phyloP scores from a whole-genome alignment of 1,140 invertebrate genomes.

The Drosophila bocqueti region DNA sequence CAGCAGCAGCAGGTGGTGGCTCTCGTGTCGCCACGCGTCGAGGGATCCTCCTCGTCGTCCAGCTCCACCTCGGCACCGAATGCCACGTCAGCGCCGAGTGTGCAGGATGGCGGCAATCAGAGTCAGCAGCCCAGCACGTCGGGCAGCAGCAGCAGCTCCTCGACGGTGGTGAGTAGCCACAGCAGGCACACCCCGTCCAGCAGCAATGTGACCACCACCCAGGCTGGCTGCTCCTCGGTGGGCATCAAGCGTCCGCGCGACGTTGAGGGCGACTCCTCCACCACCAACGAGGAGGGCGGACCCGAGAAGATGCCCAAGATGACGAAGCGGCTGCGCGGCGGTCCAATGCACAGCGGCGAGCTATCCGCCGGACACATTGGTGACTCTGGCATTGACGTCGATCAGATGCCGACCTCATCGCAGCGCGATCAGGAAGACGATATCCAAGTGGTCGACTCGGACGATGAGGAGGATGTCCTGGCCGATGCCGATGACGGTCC shows the following conservation, averaged over 20 bases:
- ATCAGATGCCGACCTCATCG: conserved; percentile 92
- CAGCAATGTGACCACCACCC: conserved; percentile 88
- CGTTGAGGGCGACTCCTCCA: conserved; percentile 86
- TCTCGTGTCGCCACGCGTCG: conserved; percentile 90
- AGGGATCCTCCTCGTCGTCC: conserved; percentile 82
- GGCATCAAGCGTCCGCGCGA: conserved; percentile 86
- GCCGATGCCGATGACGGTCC: conserved; percentile 75
- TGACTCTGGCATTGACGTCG: conserved; percentile 88
- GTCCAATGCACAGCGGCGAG: conserved; percentile 70
- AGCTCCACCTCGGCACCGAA: conserved; percentile 69
- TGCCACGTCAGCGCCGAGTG: conserved; percentile 61
- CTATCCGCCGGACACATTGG: conserved; percentile 82
- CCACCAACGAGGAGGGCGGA: conserved; percentile 86
- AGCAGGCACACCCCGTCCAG: conserved; percentile 87
- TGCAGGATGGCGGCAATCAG: conserved; percentile 85
- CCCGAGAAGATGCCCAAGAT: conserved; percentile 84
- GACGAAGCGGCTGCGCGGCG: conserved; percentile 84
- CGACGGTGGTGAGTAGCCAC: conserved; percentile 85
- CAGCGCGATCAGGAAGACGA: conserved; percentile 93
- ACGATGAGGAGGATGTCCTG: conserved; percentile 87
- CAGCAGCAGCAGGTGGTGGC: conserved; percentile 90
- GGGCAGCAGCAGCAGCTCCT: conserved; percentile 75
- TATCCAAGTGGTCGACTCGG: conserved; percentile 90
- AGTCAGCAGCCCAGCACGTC: conserved; percentile 80
- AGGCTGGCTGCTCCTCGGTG: conserved; percentile 82